phyloP scores from a whole-genome alignment of 2,113 vertebrate species.

The Rana temporaria region DNA sequence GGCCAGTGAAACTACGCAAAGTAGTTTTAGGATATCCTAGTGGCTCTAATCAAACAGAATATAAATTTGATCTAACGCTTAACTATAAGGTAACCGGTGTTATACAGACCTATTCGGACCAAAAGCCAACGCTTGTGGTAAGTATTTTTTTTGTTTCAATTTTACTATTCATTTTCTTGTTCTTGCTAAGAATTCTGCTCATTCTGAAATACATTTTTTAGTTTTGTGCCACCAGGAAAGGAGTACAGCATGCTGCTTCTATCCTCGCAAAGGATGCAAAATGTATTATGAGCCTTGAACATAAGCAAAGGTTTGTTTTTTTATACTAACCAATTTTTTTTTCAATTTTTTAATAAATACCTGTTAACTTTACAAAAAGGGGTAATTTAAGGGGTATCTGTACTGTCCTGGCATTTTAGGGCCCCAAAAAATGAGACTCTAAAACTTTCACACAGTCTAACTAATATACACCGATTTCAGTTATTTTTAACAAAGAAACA shows the following conservation, averaged over 20 bases:
- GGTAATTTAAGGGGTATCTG: too few species aligned
- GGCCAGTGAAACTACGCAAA: slow-evolving; percentile 94
- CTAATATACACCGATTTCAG: too few species aligned
- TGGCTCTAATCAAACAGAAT: slow-evolving; percentile 86
- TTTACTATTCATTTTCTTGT: slow-evolving; percentile 48
- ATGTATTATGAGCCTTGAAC: slow-evolving; percentile 86
- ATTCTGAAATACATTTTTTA: slow-evolving; percentile 62
- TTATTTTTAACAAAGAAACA: too few species aligned
- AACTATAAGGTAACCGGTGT: slow-evolving; percentile 93
- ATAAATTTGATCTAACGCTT: slow-evolving; percentile 94
- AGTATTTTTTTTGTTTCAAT: slow-evolving; percentile 33
- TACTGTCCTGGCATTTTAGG: too few species aligned
- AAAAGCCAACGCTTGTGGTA: slow-evolving; percentile 94
- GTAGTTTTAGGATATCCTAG: slow-evolving; percentile 93
- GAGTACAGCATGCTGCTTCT: slow-evolving; percentile 90
- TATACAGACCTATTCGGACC: slow-evolving; percentile 92
- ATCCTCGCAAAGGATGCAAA: slow-evolving; percentile 90
- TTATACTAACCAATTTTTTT: too few species aligned
- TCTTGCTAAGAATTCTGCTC: neutral
- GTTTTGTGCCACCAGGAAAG: slow-evolving; percentile 98
- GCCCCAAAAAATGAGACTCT: too few species aligned
- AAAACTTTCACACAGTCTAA: too few species aligned
- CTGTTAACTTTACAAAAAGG: too few species aligned
- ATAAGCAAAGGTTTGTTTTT: slow-evolving; percentile 85
- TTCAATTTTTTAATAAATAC: too few species aligned